These are phyloP conservation scores for Eledone cirrhosa DNA, from an alignment of 2,888 invertebrate species.

Conservation along the genomic window DNA sequence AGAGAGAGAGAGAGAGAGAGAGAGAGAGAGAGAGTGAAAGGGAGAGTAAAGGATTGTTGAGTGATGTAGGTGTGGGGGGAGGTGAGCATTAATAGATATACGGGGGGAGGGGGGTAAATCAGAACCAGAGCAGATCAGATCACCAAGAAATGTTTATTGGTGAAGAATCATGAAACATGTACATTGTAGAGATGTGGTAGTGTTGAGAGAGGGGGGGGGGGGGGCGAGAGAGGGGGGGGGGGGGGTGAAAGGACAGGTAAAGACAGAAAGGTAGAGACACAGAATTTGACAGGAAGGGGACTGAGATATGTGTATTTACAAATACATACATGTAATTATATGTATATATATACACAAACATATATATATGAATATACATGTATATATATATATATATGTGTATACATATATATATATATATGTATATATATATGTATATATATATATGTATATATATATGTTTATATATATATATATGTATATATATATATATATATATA, in stretches of 20 bases:
- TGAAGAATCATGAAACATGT: not conserved
- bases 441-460: not conserved
- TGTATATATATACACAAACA: not conserved
- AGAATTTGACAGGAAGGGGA: not conserved
- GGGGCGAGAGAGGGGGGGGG: not conserved
- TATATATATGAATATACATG: slow-evolving; percentile 1
- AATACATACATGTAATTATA: too few species aligned
- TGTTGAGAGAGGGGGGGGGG: not conserved
- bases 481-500: not conserved
- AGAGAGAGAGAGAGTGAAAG: not conserved
- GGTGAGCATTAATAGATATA: not conserved
- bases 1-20: not conserved
- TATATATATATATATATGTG: not conserved
- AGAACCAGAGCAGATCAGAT: not conserved
- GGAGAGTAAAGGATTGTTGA: not conserved
- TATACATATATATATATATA: not conserved
- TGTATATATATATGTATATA: not conserved
- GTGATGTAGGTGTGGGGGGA: not conserved
- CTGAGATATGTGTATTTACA: not conserved
- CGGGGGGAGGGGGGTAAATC: not conserved
- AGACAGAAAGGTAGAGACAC: not conserved
- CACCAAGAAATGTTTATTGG: too few species aligned
- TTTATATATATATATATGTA: not conserved
- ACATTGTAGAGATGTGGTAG: too few species aligned
- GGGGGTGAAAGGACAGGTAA: not conserved